Evolutionary conservation across 2,888 invertebrate species (phyloP).

Genomic region (Sylvicola cinctus): DNA sequence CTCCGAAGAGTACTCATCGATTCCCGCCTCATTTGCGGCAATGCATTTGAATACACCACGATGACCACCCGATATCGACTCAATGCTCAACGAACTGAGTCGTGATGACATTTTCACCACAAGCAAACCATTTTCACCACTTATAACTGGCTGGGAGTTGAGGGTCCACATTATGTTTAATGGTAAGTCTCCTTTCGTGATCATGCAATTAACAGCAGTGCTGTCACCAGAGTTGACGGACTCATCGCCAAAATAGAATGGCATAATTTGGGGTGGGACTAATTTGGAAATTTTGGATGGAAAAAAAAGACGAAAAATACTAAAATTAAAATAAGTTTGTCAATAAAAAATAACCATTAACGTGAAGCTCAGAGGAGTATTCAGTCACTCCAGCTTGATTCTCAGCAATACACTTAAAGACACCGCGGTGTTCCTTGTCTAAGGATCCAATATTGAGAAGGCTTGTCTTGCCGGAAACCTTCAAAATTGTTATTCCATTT

Average conservation of each 20-base stretch:
- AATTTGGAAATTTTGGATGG: background rate
- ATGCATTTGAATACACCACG: slow-evolving; percentile 36
- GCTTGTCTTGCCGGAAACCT: slow-evolving; percentile 27
- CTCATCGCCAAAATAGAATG: slow-evolving; percentile 49
- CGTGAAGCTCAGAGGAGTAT: slow-evolving; percentile 27
- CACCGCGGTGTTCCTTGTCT: slow-evolving; percentile 32
- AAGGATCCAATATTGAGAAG: slow-evolving; percentile 32
- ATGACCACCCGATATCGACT: slow-evolving; percentile 22
- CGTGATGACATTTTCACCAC: slow-evolving; percentile 1
- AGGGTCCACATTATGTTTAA: slow-evolving; percentile 52
- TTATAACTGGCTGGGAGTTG: slow-evolving; percentile 26
- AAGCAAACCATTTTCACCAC: slow-evolving; percentile 19
- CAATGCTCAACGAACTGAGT: slow-evolving; percentile 3
- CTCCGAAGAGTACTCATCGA: slow-evolving; percentile 34
- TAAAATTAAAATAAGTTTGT: slow-evolving; percentile 4
- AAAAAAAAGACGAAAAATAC: slow-evolving; percentile 5
- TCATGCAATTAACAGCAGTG: slow-evolving; percentile 45
- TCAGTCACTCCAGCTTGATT: slow-evolving; percentile 30
- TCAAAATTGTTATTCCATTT: slow-evolving; percentile 21
- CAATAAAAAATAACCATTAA: slow-evolving; percentile 26
- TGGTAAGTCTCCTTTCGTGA: slow-evolving; percentile 53
- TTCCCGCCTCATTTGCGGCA: slow-evolving; percentile 39
- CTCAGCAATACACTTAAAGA: slow-evolving; percentile 34
- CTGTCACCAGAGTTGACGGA: slow-evolving; percentile 50
- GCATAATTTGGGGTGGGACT: slow-evolving; percentile 50